Base-by-base conservation (phyloP, 2,888 invertebrate genomes). In the Callyntrura sp. region DNA sequence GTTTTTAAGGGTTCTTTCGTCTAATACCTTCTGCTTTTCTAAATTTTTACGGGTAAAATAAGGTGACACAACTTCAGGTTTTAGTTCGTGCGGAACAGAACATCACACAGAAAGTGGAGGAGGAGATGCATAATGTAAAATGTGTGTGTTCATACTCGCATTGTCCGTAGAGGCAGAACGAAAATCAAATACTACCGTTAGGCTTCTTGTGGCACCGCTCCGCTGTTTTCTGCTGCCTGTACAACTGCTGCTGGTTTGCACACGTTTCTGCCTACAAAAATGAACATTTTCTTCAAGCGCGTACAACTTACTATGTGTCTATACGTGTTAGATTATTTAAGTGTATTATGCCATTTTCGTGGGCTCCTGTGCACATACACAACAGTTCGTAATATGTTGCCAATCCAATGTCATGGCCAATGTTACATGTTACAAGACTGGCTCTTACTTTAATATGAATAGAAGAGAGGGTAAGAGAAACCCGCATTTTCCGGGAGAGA, bases 41-140 rank as follows among this genome's bases (percentile, higher is more conserved):
- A n/a, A 85, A 73, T 84, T 88, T 88, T 82, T 82, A 73, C 76
- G 78, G 82, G 65, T 28, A 88, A 88, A 82, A 51, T 35, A 84
- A 84, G 83, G 88, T 84, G 88, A 88, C 88, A 88, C 88, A 88
- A 84, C 88, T 88, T 84, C 83, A 84, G 83, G 62, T 76, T 82
- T 84, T 51, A 20, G 20, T 88, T 84, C 83, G 88, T 88, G 88
- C 88, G 88, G 76, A 88, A 88, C 88, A 23, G 78, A 88, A 78
- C 84, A 78, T 83, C 88, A 78, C 88, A 82, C 88, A 73, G 35
- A 62, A 81, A 73, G 81, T 68, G 70, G 35, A 85, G 65, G 68
- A 55, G 57, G 35, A 28, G 87, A 82, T 73, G 78, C 51, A 73
- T 68, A 62, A 62, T 81, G 73, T 48, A 65, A 28, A 68, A 55